phyloP scores from a whole-genome alignment of 2,888 invertebrate species.

The Onchidella celtica region DNA sequence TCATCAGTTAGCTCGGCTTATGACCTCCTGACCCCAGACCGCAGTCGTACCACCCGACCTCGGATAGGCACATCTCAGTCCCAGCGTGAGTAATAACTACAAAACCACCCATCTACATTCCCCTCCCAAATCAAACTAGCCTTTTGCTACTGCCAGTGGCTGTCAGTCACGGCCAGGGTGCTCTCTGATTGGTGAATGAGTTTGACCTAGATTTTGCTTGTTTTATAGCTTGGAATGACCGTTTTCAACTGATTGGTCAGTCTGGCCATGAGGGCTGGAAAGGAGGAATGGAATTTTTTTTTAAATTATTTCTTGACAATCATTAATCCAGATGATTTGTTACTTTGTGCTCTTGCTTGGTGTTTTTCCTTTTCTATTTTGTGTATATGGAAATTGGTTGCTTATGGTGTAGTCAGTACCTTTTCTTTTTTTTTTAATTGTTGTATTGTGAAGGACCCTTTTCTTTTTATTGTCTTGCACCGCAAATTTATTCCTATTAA shows the following conservation, averaged over 20 bases:
- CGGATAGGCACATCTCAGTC: constrained; percentile 92
- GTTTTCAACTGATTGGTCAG: neutral
- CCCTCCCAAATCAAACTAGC: neutral
- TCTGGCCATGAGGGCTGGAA: neutral
- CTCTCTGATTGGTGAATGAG: neutral
- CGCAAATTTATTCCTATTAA: too few species aligned
- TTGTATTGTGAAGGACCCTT: too few species aligned
- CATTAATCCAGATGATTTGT: neutral
- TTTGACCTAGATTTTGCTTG: constrained; percentile 17
- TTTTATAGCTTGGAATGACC: neutral
- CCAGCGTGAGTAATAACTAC: constrained; percentile 92
- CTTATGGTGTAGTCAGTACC: too few species aligned
- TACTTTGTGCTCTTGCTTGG: too few species aligned
- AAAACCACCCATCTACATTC: too few species aligned
- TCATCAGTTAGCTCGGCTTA: constrained; percentile 52
- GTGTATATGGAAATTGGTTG: too few species aligned
- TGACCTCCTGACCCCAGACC: constrained; percentile 81
- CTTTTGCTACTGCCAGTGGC: neutral
- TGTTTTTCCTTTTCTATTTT: too few species aligned
- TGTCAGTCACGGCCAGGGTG: neutral
- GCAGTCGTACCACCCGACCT: constrained; percentile 82
- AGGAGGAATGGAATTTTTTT: neutral
- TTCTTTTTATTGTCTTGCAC: too few species aligned
- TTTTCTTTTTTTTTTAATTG: too few species aligned
- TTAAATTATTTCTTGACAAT: too few species aligned